Base-by-base conservation (phyloP, 2,113 vertebrate species). In the Emydura subglobosa region DNA sequence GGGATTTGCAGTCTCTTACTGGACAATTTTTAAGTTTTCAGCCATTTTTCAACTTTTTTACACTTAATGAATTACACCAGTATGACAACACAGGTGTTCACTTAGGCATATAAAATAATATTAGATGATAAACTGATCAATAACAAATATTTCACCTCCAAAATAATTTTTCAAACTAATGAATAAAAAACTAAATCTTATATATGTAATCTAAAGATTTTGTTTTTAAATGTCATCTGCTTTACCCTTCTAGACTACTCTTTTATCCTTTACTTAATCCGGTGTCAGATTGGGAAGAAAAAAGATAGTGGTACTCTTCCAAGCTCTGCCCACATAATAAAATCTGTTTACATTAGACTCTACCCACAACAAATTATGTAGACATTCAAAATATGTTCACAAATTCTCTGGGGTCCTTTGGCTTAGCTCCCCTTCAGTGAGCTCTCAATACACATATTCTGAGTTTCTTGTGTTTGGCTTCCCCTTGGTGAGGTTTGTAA, bases 401-500 rank as follows among this genome's bases (percentile, higher is more conserved):
- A 34, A 10, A 34, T 65, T 65, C 21, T 3, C 72, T 89, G 93
- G 10, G 74, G 17, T 91, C n/a, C 5, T 5, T 21, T 0, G 1
- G 47, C 5, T 86, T 93, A 34, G 59, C 59, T 61, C 27, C 59
- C 85, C 8, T 72, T 92, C 11, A 65, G 27, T 27, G 17, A 47
- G 44, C 25, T 39, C 10, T 54, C 19, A 78, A 2, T 19, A 29
- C 59, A 81, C 78, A 3, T 1, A 92, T 81, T 87, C 9, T 16
- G 25, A 19, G 10, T 29, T 87, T 93, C 9, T 39, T 81, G 39
- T 25, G 6, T 7, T 83, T 21, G 9, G 68, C 39, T 65, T 87
- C 11, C 10, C 79, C 10, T 1, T 55, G 8, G 3, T 6, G 5
- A 2, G 11, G 3, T 21, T 82, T 3, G 25, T 83, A 22, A 65